These are phyloP conservation scores for Carcina quercana DNA, from an alignment of 2,888 invertebrate species.

Conservation along the genomic window DNA sequence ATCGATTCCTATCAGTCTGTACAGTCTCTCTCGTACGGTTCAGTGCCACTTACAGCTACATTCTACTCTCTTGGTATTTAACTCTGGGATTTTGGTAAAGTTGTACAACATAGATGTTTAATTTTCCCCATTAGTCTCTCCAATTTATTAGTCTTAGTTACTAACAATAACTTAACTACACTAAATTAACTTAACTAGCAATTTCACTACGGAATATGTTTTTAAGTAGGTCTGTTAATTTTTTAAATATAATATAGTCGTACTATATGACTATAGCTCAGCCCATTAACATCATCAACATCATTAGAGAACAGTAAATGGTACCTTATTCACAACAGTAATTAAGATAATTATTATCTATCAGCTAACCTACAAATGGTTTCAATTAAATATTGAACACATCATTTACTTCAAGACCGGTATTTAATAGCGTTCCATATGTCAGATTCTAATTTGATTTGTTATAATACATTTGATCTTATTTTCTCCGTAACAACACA, in stretches of 20 bases:
- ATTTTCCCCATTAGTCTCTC: conserved; percentile 48
- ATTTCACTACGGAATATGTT: neutral
- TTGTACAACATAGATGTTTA: conserved; percentile 54
- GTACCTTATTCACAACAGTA: too few relatives aligned
- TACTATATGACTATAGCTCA: too few relatives aligned
- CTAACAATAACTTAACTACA: conserved; percentile 11
- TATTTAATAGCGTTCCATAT: too few relatives aligned
- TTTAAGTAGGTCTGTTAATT: neutral
- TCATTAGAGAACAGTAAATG: too few relatives aligned
- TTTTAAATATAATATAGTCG: neutral
- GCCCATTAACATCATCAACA: too few relatives aligned
- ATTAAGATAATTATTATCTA: too few relatives aligned
- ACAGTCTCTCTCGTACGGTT: conserved; percentile 25
- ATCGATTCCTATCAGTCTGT: conserved; percentile 46
- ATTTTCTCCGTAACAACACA: too few relatives aligned
- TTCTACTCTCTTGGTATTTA: conserved; percentile 50
- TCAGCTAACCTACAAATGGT: too few relatives aligned
- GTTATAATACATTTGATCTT: too few relatives aligned
- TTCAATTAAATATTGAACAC: too few relatives aligned
- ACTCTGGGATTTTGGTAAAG: conserved; percentile 49
- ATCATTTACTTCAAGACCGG: too few relatives aligned
- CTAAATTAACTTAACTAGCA: neutral
- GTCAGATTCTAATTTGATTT: too few relatives aligned
- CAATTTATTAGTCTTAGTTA: conserved; percentile 26
- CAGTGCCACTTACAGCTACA: conserved; percentile 41